Base-by-base conservation (phyloP, 2,113 vertebrate genomes). In the Ursus arctos region DNA sequence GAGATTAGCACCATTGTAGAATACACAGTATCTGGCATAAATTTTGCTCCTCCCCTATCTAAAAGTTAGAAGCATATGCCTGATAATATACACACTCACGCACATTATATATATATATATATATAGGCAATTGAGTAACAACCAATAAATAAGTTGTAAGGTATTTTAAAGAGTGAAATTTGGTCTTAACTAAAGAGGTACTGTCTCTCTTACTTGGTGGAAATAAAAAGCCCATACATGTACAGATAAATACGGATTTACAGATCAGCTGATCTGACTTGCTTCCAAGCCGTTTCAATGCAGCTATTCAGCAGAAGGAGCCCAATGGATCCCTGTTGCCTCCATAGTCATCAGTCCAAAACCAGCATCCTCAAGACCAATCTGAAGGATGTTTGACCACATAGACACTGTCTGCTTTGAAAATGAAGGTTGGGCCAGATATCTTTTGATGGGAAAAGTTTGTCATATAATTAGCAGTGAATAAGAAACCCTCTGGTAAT, bases 1-100 rank as follows among this genome's bases (percentile, higher is more conserved):
- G 98, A 98, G 96, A 98, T 99, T 99, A 99, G 98, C 99, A 99
- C 99, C 99, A 98, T 98, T 98, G 98, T 98, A 98, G 98, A 98
- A 98, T 97, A 94, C 92, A 98, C 97, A 98, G 97, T 97, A 98
- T 98, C 77, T 71, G 86, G 98, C 98, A 98, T 98, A 89, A 80
- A 96, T 95, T 98, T 97, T 96, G 8, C 97, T 98, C 94, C 98
- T 97, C 88, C 95, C 92, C 94, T 79, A 91, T 95, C 74, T 97
- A 90, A 97, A 98, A 95, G 91, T 89, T 96, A 21, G 88, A 98
- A 98, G 97, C 98, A 98, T 96, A 96, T 97, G 95, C 98, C 97
- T 98, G 59, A 94, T 98, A 97, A 98, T 92, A 98, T 91, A 98
- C 97, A 99, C 98, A 86, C 71, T 91, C 8, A 71, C 24, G 28